Evolutionary conservation across 2,797 vertebrate genomes (phyloP), one percentile per base, ranked within the genome.

Genomic region (Oreortyx pictus): DNA sequence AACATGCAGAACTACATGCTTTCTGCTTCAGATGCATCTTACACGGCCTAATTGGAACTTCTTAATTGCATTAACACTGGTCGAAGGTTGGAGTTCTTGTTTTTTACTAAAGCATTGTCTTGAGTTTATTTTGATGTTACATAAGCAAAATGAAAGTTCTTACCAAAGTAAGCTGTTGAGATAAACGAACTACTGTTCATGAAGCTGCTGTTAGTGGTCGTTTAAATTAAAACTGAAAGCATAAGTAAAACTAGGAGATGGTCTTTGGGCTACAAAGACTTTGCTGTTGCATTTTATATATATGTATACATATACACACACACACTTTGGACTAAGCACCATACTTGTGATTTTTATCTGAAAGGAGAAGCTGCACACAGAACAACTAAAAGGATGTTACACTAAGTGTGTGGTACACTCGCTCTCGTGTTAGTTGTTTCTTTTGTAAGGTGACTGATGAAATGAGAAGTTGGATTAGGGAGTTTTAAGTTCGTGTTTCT

Each of bases 231-330:
- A 41, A 74, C 81, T 82, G 75, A 68, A 89, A 87, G 46, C 44
- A 8, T 61, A 52, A 82, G 75, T 68, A 18, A 71, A 24, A 75
- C 15, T 22, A 83, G 66, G 46, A 79, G 70, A 24, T 82, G 1
- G 17, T 65, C 25, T 80, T 61, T 70, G 67, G 77, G 65, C n/a
- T 14, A 18, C 33, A 25, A 86, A 72, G n/a, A 16, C 39, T 90
- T 70, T 5, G 3, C n/a, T 89, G 89, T 61, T 89, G 65, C 0
- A 0, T 73, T 19, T 66, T 16, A 1, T 49, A 22, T 0, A 0
- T 66, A 0, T 60, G 5, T 11, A 27, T 39, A 13, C 11, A 37
- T 37, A 37, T 39, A 41, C 39, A 41, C 12, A 41, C 12, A 41
- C 39, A 41, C 39, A 41, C 54, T 80, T 80, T 41, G 50, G 66